Percentiles rank a stretch among this genome's conserved stretches.
These are phyloP conservation scores for Otus sunia DNA, from an alignment of 2,113 vertebrate genomes.

Conservation along the genomic window DNA sequence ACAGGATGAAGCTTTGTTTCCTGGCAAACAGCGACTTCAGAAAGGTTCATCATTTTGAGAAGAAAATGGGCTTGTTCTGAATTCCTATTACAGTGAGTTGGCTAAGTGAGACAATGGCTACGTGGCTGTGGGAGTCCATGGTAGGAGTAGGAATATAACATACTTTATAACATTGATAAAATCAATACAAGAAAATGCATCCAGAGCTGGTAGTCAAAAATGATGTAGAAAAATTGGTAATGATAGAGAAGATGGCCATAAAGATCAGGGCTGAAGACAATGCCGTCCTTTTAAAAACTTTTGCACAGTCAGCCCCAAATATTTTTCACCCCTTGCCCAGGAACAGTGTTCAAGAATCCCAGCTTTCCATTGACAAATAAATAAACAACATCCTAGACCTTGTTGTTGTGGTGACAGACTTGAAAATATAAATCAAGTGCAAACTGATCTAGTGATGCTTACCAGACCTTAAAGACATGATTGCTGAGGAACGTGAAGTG, in stretches of 20 bases:
- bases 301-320: neutral
- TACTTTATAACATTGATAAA: neutral
- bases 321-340: neutral
- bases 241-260: neutral
- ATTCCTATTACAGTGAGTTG: neutral
- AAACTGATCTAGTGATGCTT: neutral
- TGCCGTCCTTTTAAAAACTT: neutral
- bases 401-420: neutral
- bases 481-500: neutral
- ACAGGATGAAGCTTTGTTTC: neutral
- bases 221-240: neutral
- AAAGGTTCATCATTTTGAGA: neutral
- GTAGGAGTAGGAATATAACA: neutral
- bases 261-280: neutral
- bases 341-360: neutral
- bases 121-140: neutral
- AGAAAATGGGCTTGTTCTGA: neutral
- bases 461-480: neutral
- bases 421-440: neutral
- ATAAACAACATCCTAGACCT: neutral
- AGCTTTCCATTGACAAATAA: neutral
- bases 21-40: neutral
- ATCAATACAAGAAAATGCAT: neutral
- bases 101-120: neutral
- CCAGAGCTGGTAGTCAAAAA: neutral